These are phyloP conservation scores for Palythoa grandis DNA, from an alignment of 92 coral and sea anemone genomes.

Conservation along the genomic window DNA sequence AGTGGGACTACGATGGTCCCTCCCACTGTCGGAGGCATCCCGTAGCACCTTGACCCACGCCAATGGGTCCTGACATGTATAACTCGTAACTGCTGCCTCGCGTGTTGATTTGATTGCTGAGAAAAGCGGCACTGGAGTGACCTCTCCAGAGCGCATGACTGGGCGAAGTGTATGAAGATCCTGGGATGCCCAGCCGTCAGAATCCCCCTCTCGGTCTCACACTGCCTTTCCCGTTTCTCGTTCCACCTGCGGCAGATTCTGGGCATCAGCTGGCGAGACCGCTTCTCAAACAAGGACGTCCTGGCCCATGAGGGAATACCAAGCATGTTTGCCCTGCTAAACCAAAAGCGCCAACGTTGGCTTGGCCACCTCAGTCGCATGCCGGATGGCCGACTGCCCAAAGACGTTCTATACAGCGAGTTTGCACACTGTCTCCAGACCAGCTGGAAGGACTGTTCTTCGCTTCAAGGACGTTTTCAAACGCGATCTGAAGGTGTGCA, in stretches of 20 bases:
- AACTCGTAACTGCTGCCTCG: constrained; percentile 28
- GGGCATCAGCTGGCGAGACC: no score
- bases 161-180: no score
- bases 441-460: constrained; percentile 25
- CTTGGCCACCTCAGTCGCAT: constrained; percentile 36
- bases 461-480: constrained; percentile 34
- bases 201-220: no score
- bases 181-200: no score
- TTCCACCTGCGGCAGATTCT: no score
- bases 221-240: no score
- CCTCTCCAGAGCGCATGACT: constrained; percentile 35
- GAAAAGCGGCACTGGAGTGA: constrained; percentile 6
- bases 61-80: constrained; percentile 38
- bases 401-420: constrained; percentile 44
- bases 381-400: constrained; percentile 21
- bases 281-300: no score
- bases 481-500: constrained; percentile 10
- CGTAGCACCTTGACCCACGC: constrained; percentile 56
- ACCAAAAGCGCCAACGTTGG: constrained; percentile 19
- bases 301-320: not conserved
- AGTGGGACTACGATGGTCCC: constrained; percentile 63
- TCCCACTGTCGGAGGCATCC: constrained; percentile 68
- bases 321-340: no score
- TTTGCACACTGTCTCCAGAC: constrained; percentile 25
- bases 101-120: constrained; percentile 15